A percentile compares a stretch with the other conserved stretches of the same genome.
Evolutionary conservation across 2,797 vertebrate genomes (phyloP).

Genomic region (Perodicticus potto): DNA sequence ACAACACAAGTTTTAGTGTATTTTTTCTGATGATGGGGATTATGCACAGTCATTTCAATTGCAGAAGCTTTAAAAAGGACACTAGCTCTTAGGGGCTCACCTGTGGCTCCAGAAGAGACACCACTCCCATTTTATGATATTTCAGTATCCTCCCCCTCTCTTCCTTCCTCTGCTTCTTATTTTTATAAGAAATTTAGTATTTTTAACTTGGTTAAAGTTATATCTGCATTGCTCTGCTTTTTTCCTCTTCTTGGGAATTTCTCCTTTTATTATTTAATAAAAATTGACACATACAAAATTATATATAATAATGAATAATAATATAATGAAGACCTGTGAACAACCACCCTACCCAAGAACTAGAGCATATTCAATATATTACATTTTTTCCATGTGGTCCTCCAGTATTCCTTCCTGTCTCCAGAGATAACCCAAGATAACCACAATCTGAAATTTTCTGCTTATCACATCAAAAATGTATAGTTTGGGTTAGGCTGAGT

Average conservation of each 20-base stretch:
- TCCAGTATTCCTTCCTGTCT: background rate
- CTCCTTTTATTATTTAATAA: background rate
- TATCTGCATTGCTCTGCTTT: background rate
- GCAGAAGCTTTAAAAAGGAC: background rate
- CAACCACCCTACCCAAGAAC: background rate
- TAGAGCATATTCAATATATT: background rate
- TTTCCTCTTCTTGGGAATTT: background rate
- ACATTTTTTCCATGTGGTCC: background rate
- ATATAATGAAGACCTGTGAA: background rate
- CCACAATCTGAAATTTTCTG: background rate
- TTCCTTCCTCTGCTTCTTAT: background rate
- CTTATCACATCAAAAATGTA: background rate
- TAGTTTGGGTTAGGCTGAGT: too few species aligned
- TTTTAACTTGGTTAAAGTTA: background rate
- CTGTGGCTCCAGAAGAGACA: background rate
- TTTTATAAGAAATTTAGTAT: too few species aligned
- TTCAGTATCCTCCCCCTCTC: background rate
- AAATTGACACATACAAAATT: background rate
- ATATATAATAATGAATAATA: background rate
- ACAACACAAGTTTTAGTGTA: background rate
- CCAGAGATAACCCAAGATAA: conserved; percentile 21
- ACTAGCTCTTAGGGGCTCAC: background rate
- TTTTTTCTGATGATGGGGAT: conserved; percentile 5
- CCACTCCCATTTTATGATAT: background rate
- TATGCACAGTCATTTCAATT: background rate